Evolutionary conservation across 2,888 invertebrate species (phyloP).

Genomic region (Falcaria lacertinaria): DNA sequence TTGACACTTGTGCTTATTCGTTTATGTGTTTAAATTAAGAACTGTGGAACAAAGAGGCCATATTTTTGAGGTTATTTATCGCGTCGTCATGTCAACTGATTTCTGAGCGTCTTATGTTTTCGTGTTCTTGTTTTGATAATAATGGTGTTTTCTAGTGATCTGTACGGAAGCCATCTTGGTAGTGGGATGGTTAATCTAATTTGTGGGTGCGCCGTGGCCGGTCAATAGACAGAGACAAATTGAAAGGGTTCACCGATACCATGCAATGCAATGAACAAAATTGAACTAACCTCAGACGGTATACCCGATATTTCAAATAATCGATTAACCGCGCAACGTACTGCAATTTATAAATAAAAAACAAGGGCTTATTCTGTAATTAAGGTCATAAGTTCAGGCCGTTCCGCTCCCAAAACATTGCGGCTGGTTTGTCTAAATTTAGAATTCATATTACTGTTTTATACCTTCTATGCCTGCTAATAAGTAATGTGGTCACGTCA

Average conservation of each 20-base stretch:
- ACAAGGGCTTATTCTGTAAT: neutral
- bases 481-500: no score
- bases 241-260: conserved; percentile 15
- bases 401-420: neutral
- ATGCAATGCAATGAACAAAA: conserved; percentile 6
- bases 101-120: conserved; percentile 23
- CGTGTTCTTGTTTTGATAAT: conserved; percentile 35
- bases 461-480: no score
- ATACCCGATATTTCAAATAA: neutral
- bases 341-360: no score
- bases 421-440: neutral
- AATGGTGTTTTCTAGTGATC: no score
- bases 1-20: conserved; percentile 4
- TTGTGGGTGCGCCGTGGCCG: conserved; percentile 33
- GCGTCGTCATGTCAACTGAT: conserved; percentile 37
- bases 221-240: conserved; percentile 26
- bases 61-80: conserved; percentile 7
- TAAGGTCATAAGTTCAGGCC: neutral
- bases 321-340: no score
- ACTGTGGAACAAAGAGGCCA: conserved; percentile 1
- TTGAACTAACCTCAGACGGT: neutral
- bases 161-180: conserved; percentile 26
- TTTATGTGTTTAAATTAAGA: conserved; percentile 8
- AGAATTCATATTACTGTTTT: no score
- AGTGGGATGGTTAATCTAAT: conserved; percentile 40